phyloP scores from a whole-genome alignment of 2,888 invertebrate genomes.

The Dichetophora obliterata region DNA sequence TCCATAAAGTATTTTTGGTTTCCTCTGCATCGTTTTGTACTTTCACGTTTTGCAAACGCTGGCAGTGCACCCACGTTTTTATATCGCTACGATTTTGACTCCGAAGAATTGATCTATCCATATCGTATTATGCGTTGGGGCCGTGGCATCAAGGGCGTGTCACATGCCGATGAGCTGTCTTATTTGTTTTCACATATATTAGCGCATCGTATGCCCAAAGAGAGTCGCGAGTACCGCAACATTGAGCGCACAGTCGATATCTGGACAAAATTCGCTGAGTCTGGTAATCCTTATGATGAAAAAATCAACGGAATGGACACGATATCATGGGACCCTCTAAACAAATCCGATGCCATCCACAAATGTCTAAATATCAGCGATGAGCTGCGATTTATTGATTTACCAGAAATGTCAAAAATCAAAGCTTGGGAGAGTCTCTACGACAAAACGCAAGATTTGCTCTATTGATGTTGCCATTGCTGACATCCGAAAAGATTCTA shows the following conservation, averaged over 20 bases:
- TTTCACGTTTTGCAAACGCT: constrained; percentile 59
- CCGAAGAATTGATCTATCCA: constrained; percentile 61
- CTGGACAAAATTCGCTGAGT: constrained; percentile 64
- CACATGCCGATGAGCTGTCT: constrained; percentile 66
- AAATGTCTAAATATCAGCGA: constrained; percentile 66
- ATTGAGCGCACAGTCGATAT: constrained; percentile 63
- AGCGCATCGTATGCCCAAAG: constrained; percentile 56
- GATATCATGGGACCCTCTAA: constrained; percentile 60
- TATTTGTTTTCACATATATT: constrained; percentile 62
- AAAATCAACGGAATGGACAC: constrained; percentile 59
- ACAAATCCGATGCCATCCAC: constrained; percentile 55
- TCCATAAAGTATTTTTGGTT: constrained; percentile 56
- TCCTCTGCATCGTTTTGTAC: constrained; percentile 60
- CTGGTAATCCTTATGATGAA: constrained; percentile 62
- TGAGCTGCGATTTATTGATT: constrained; percentile 59
- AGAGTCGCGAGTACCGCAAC: constrained; percentile 62
- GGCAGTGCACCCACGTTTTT: constrained; percentile 63
- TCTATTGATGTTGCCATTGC: constrained; percentile 47
- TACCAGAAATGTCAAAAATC: constrained; percentile 63
- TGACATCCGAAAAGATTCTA: background rate
- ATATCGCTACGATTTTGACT: constrained; percentile 68
- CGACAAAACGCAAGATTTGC: constrained; percentile 55
- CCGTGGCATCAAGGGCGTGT: constrained; percentile 62
- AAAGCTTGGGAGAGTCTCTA: constrained; percentile 63
- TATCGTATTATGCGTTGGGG: constrained; percentile 62